Conservation (phyloP, 2,113 vertebrate species). For the Arenaria interpres region DNA sequence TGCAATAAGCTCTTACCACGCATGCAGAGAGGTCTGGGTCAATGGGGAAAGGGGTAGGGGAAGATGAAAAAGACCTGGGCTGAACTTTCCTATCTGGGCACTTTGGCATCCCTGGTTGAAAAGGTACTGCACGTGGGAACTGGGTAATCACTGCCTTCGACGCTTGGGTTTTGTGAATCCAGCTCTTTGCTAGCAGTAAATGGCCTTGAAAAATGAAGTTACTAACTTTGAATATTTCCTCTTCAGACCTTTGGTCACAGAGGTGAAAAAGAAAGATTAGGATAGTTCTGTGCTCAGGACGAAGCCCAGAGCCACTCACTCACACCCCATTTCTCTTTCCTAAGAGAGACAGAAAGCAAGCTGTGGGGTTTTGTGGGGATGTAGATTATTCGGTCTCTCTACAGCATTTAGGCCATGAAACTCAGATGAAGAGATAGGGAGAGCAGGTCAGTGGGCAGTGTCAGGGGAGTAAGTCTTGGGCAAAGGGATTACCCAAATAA, state of each 20-base stretch:
- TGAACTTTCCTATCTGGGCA: background rate
- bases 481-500: background rate
- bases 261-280: background rate
- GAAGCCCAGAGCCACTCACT: background rate
- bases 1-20: background rate
- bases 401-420: background rate
- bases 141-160: background rate
- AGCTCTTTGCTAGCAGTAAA: background rate
- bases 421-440: background rate
- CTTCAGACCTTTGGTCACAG: background rate
- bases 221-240: background rate
- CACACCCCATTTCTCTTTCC: background rate
- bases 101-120: background rate
- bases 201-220: background rate
- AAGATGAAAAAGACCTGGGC: background rate
- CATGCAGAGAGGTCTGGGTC: background rate
- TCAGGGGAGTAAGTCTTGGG: background rate
- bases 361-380: background rate
- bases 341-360: background rate
- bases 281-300: background rate
- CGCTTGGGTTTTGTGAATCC: background rate
- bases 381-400: background rate
- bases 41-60: background rate
- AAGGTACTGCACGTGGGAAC: background rate
- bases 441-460: background rate